These are phyloP conservation scores for Rhagoletis pomonella DNA, from an alignment of 1,140 invertebrate species.

Conservation along the genomic window DNA sequence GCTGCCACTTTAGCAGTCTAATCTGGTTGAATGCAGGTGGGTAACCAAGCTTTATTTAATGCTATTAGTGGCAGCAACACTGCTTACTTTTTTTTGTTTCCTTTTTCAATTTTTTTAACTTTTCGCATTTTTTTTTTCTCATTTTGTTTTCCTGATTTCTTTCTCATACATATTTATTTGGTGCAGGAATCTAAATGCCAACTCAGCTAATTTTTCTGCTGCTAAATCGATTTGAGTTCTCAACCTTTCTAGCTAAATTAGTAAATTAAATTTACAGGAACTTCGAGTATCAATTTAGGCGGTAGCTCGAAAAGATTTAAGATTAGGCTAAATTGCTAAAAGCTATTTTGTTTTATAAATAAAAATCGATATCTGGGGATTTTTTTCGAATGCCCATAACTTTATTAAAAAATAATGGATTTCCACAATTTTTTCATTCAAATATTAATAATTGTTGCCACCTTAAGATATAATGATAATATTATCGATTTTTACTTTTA, in stretches of 20 bases:
- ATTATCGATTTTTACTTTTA: too few relatives aligned
- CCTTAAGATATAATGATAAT: too few relatives aligned
- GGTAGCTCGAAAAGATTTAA: too few relatives aligned
- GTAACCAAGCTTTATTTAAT: slow-evolving; percentile 51
- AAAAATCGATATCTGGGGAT: too few relatives aligned
- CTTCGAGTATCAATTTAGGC: background rate
- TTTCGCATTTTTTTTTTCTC: slow-evolving; percentile 10
- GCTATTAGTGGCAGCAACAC: slow-evolving; percentile 22
- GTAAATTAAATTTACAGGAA: background rate
- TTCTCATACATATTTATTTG: slow-evolving; percentile 2
- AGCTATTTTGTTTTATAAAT: too few relatives aligned
- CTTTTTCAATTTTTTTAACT: background rate
- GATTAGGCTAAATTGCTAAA: too few relatives aligned
- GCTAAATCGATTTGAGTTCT: background rate
- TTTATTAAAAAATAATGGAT: too few relatives aligned
- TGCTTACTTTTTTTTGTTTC: background rate
- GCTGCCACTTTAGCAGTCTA: slow-evolving; percentile 10
- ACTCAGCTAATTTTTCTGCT: background rate
- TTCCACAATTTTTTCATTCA: too few relatives aligned
- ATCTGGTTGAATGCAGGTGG: slow-evolving; percentile 36
- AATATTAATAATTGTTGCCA: too few relatives aligned
- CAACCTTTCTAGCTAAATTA: background rate
- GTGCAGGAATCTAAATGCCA: background rate
- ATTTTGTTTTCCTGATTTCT: background rate
- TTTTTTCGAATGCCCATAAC: too few relatives aligned